Evolutionary conservation across 2,797 vertebrate species (phyloP).

Genomic region (Ataeniobius toweri): DNA sequence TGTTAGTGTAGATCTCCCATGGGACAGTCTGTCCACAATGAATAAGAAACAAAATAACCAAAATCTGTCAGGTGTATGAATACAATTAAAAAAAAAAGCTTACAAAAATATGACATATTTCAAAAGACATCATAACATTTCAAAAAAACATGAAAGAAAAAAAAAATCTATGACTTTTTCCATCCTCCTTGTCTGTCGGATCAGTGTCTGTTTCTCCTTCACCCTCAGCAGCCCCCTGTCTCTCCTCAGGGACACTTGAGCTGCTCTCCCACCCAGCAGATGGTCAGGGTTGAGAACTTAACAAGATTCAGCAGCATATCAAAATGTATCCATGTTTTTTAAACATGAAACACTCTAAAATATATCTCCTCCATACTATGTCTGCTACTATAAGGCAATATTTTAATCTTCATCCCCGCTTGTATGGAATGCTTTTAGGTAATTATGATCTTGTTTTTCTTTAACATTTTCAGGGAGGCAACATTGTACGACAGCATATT

Average conservation of each 20-base stretch:
- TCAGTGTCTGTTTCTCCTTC: slow-evolving; percentile 43
- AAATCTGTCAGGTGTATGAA: no score
- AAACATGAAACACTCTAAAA: slow-evolving; percentile 33
- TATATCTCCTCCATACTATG: slow-evolving; percentile 9
- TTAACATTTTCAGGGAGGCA: slow-evolving; percentile 9
- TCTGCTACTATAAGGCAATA: background rate
- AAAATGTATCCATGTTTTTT: slow-evolving; percentile 29
- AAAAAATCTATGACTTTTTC: background rate
- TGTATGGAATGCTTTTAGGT: slow-evolving; percentile 4
- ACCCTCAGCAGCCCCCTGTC: slow-evolving; percentile 52
- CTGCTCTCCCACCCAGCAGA: slow-evolving; percentile 56
- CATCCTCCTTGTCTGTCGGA: slow-evolving; percentile 21
- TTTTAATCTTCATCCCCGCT: background rate
- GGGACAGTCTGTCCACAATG: background rate
- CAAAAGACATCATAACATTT: background rate
- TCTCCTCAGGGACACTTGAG: slow-evolving; percentile 55
- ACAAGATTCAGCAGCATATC: slow-evolving; percentile 51
- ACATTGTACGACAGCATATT: slow-evolving; percentile 2
- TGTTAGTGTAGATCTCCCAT: background rate
- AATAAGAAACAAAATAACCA: no score
- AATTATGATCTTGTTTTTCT: slow-evolving; percentile 4
- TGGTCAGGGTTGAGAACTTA: slow-evolving; percentile 67
- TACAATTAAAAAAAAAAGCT: background rate
- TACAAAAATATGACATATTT: background rate
- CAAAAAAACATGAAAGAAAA: background rate